A percentile compares a stretch with the other conserved stretches of the same genome.
These are phyloP conservation scores for Tetrax tetrax DNA, from an alignment of 2,113 vertebrate species.

Conservation along the genomic window DNA sequence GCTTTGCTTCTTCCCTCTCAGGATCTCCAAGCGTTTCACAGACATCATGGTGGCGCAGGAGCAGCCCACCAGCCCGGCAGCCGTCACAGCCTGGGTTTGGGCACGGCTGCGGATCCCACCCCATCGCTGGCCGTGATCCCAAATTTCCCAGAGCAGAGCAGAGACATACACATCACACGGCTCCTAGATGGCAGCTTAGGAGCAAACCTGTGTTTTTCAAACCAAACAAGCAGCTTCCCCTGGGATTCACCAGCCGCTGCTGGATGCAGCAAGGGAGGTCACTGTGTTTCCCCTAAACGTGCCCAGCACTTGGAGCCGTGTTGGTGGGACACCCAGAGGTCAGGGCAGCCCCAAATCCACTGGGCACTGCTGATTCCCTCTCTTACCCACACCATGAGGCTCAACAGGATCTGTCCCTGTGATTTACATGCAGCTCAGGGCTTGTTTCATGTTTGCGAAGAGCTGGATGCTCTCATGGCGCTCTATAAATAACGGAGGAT, in stretches of 20 bases:
- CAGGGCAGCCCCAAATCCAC: not conserved
- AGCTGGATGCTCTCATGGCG: conserved; percentile 20
- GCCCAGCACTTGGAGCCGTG: rapidly evolving
- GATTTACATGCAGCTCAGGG: conserved; percentile 53
- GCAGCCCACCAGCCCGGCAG: not conserved
- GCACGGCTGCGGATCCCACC: not conserved
- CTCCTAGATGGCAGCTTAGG: not conserved
- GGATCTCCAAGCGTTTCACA: not conserved
- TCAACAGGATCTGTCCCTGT: not conserved
- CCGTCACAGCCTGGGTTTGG: not conserved
- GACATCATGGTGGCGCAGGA: not conserved
- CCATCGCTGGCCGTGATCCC: rapidly evolving
- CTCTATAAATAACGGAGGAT: conserved; percentile 53
- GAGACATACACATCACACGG: rapidly evolving
- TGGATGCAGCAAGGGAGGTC: rapidly evolving
- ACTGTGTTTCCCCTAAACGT: not conserved
- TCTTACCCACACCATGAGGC: not conserved
- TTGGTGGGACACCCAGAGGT: not conserved
- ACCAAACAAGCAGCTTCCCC: not conserved
- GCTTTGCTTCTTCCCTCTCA: not conserved
- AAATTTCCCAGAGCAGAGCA: not conserved
- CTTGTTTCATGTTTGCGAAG: conserved; percentile 12
- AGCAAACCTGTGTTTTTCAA: not conserved
- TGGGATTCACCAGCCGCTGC: not conserved
- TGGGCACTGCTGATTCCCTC: rapidly evolving